phyloP scores from a whole-genome alignment of 2,113 vertebrate species.

The Crypturellus undulatus region DNA sequence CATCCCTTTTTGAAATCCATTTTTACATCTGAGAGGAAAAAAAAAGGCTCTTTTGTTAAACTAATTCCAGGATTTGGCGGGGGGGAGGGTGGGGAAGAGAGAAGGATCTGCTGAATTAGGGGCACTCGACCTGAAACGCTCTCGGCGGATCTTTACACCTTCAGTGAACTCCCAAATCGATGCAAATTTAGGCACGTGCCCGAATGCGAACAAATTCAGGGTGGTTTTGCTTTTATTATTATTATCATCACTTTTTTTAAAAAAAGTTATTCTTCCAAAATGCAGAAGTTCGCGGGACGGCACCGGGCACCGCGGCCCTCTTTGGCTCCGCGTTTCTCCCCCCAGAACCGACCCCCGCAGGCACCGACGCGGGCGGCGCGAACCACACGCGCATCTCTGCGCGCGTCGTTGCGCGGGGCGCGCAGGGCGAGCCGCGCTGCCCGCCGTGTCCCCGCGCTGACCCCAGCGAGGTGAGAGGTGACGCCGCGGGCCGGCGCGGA shows the following conservation, averaged over 20 bases:
- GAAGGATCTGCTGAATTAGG: background rate
- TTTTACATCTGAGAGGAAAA: background rate
- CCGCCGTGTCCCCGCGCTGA: conserved; percentile 62
- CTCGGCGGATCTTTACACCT: conserved; percentile 1
- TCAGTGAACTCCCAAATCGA: background rate
- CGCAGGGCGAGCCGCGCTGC: conserved; percentile 11
- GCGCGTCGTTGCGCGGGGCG: background rate
- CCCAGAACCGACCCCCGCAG: too few species aligned
- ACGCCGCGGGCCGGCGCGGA: conserved; percentile 43
- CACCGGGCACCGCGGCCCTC: too few species aligned
- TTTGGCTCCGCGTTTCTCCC: too few species aligned
- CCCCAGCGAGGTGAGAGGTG: conserved; percentile 71
- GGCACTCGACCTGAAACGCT: background rate
- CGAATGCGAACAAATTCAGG: background rate
- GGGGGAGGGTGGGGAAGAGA: background rate
- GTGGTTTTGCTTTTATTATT: too few species aligned
- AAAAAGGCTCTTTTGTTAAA: background rate
- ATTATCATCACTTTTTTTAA: too few species aligned
- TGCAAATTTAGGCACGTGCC: background rate
- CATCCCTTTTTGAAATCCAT: background rate
- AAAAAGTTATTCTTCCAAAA: too few species aligned
- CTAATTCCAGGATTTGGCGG: conserved; percentile 3
- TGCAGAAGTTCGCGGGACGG: too few species aligned
- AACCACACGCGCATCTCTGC: too few species aligned
- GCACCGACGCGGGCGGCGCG: too few species aligned